Percentiles rank a stretch among this genome's conserved stretches.
phyloP scores from a whole-genome alignment of 2,113 vertebrate species.

The Microtus montanus region DNA sequence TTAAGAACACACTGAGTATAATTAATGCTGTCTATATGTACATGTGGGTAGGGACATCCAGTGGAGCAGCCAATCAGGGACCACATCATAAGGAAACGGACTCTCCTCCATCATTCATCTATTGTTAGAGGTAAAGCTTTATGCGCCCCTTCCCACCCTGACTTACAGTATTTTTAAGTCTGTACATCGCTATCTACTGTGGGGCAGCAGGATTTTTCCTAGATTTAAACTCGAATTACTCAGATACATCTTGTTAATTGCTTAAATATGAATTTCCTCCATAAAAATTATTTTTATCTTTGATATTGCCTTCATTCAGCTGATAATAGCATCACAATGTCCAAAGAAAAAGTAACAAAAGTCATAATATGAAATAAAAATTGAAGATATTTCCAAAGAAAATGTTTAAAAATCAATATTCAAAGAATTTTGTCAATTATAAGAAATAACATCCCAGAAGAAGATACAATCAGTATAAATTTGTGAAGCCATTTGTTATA shows the following conservation, averaged over 20 bases:
- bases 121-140: background rate
- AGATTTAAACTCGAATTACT: background rate
- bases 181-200: background rate
- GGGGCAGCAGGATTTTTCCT: background rate
- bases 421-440: background rate
- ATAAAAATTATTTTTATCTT: background rate
- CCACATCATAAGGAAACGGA: background rate
- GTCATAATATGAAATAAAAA: background rate
- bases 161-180: background rate
- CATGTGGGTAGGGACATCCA: background rate
- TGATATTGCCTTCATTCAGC: background rate
- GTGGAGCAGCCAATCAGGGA: background rate
- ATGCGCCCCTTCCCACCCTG: background rate
- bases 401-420: background rate
- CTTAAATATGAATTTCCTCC: background rate
- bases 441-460: background rate
- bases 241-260: background rate
- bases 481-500: background rate
- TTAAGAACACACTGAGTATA: background rate
- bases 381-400: background rate
- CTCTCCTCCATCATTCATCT: too few relatives aligned
- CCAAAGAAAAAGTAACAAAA: background rate
- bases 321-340: background rate
- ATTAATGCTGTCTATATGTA: background rate
- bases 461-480: background rate